Evolutionary conservation across 30 jellyfish, hydroid and myxozoan species (phyloP), one percentile per base, ranked within the genome.

Genomic region (Hydractinia symbiolongicarpus): DNA sequence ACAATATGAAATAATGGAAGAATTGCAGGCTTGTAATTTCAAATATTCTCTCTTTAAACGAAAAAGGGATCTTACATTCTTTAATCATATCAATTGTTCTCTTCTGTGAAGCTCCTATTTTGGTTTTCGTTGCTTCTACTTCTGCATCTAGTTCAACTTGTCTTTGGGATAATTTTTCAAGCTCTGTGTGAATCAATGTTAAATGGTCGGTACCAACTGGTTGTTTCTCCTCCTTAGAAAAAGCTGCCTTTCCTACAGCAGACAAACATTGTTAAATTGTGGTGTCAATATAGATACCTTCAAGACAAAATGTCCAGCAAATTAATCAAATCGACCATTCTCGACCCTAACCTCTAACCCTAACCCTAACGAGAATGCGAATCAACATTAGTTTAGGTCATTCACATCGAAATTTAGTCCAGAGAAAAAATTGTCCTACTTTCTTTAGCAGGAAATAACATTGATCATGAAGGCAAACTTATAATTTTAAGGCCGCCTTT

Each of bases 1-100:
- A 30, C 44, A 30, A 30, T 2, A 30, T 30, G 44, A 30, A 30
- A 58, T 58, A 11, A 58, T 58, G 19, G 3, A 58, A 16, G 2
- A 58, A 11, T 16, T 2, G 3, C 69, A 58, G 3, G 69, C 69
- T 58, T 30, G 44, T 30, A 30, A 2, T 30, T 30, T 30, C 44
- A 30, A 30, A 2, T 30, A 30, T 30, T 30, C 44, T 30, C 44
- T 30, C 44, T 30, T 30, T 30, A 2, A 2, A 30, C 44, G 2
- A 30, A 30, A 30, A 30, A 30, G 44, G 44, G 69, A 58, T 19
- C 80, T 71, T 53, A 76, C 85, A 44, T 11, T 77, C 85, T 77
- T 77, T 77, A 19, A 77, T 77, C 15, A 66, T 53, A 77, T 57
- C 78, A 49, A 77, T 55, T 9, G 77, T 77, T 77, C 60, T 77